Conservation (phyloP, 2,797 vertebrate genomes). For the Falco novaeseelandiae region DNA sequence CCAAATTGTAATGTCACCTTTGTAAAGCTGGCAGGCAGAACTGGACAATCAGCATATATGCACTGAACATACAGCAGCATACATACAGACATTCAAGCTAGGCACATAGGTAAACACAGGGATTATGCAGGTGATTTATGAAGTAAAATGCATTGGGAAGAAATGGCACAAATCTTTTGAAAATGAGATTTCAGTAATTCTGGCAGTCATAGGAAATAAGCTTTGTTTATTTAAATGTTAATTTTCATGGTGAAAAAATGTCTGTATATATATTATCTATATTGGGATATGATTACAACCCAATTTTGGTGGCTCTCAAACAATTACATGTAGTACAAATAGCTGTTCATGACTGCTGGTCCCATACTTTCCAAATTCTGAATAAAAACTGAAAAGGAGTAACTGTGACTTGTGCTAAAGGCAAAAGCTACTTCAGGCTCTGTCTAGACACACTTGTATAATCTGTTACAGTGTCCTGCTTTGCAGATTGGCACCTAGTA, state of each 20-base stretch:
- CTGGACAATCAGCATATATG: neutral
- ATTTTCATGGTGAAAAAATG: neutral
- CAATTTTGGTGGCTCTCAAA: neutral
- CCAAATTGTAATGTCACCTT: neutral
- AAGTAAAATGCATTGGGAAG: neutral
- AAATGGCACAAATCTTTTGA: neutral
- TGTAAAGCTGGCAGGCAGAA: neutral
- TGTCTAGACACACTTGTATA: neutral
- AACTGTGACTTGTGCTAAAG: neutral
- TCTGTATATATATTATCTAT: neutral
- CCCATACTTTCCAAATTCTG: neutral
- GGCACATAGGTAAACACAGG: neutral
- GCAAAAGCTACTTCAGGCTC: neutral
- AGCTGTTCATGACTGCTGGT: neutral
- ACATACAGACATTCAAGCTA: neutral
- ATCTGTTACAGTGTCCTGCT: neutral
- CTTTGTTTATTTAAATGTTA: neutral
- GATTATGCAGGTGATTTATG: neutral
- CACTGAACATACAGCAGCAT: neutral
- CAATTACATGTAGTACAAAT: neutral
- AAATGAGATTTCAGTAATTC: neutral
- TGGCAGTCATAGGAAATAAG: neutral
- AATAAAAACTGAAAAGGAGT: neutral
- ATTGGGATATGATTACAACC: neutral
- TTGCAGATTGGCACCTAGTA: neutral